phyloP scores from a whole-genome alignment of 2,888 invertebrate species.

The Ctena decussata region DNA sequence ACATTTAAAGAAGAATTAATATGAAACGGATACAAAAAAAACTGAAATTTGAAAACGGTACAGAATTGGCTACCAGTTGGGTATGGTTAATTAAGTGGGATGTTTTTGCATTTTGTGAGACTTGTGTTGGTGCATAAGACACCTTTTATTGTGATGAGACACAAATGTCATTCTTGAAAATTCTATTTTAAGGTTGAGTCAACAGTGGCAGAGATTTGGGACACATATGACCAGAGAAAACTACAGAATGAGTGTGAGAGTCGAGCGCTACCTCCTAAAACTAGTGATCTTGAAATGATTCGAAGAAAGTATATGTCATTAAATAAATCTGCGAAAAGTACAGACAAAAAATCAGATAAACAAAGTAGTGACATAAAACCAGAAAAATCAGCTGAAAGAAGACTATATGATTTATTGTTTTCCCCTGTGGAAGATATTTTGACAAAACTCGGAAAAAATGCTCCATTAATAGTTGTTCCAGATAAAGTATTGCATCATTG shows the following conservation, averaged over 20 bases:
- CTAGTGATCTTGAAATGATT: conserved; percentile 64
- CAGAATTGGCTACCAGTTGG: too few relatives aligned
- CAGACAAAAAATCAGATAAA: conserved; percentile 14
- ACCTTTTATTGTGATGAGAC: too few relatives aligned
- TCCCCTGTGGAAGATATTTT: conserved; percentile 83
- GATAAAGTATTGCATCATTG: conserved; percentile 80
- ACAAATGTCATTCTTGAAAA: too few relatives aligned
- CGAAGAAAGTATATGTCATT: conserved; percentile 69
- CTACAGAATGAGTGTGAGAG: conserved; percentile 77
- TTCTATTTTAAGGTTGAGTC: conserved; percentile 75
- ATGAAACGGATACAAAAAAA: too few relatives aligned
- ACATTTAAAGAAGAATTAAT: too few relatives aligned
- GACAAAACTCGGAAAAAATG: conserved; percentile 71
- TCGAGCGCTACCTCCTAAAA: conserved; percentile 75
- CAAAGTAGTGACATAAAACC: conserved; percentile 39
- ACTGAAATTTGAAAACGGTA: too few relatives aligned
- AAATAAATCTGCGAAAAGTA: conserved; percentile 32
- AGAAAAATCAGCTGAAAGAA: conserved; percentile 71
- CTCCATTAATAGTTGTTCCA: conserved; percentile 82
- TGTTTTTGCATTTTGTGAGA: too few relatives aligned
- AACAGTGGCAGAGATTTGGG: conserved; percentile 65
- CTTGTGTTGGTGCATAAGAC: too few relatives aligned
- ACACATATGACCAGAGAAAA: conserved; percentile 58
- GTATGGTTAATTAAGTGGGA: too few relatives aligned
- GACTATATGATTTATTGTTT: conserved; percentile 81